Conservation (phyloP, 2,888 invertebrate genomes). For the Dinocampus coccinellae region DNA sequence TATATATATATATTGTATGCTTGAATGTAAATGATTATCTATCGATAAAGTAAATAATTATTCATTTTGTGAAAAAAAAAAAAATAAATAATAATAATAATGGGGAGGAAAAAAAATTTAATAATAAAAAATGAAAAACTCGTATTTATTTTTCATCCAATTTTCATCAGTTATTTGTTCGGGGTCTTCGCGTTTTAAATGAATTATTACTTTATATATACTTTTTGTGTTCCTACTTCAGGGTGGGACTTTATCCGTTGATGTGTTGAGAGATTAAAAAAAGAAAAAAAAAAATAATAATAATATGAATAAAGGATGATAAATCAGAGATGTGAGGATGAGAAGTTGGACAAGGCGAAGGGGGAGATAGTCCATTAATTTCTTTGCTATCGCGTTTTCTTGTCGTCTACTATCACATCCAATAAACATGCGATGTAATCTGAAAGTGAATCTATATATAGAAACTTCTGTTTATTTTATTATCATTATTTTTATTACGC, state of each 20-base stretch:
- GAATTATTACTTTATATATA: too few relatives aligned
- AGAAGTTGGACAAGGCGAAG: too few relatives aligned
- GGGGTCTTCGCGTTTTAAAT: too few relatives aligned
- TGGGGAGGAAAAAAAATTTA: too few relatives aligned
- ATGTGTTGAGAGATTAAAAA: neutral
- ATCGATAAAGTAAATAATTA: too few relatives aligned
- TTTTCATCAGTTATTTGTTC: too few relatives aligned
- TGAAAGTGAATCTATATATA: neutral
- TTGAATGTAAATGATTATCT: too few relatives aligned
- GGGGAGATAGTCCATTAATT: constrained; percentile 15
- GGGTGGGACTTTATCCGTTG: neutral
- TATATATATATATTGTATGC: neutral
- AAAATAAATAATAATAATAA: too few relatives aligned
- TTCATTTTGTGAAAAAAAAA: too few relatives aligned
- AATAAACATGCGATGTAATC: constrained; percentile 19
- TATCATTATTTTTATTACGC: neutral
- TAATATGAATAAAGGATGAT: neutral
- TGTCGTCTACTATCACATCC: constrained; percentile 5
- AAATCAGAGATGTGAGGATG: constrained; percentile 9
- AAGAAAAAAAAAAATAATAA: neutral
- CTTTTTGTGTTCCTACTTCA: neutral
- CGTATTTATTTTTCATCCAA: too few relatives aligned
- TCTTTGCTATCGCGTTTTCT: neutral
- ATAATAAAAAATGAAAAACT: too few relatives aligned
- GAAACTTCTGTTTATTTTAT: neutral